Base-by-base conservation (phyloP, 2,113 vertebrate genomes). In the Chaenocephalus aceratus region DNA sequence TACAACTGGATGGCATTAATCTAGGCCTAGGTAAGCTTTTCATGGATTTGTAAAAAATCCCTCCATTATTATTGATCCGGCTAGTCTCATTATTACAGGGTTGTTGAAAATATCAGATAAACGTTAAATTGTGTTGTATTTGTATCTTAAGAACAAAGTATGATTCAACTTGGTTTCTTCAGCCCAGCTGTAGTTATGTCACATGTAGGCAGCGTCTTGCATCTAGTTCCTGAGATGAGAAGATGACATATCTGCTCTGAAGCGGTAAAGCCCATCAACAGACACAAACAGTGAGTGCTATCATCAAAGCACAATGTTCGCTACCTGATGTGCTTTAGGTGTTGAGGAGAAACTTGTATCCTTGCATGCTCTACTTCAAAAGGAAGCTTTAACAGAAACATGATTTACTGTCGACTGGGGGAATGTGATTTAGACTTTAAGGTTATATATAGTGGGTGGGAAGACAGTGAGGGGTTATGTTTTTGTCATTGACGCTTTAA, bases 191-290 rank as follows among this genome's bases (percentile, higher is more conserved):
- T 59, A 12, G 15, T 56, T 53, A n/a, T 16, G 53, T 10, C 23
- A 59, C 45, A n/a, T 30, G 18, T 5, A 51, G 59, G n/a, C 34
- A 30, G n/a, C 2, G 4, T 67, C 5, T 63, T 1, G 1, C 16
- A 9, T n/a, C n/a, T 23, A 60, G 30, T 61, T 82, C 34, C 18
- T 71, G 69, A 77, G 62, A 74, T 48, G 23, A 69, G 23, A 58
- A 9, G 11, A 80, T 15, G 1, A 59, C 21, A 23, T 16, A 0
- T 26, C 11, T 46, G 1, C 69, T 75, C 54, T 87, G 75, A 83
- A 77, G 79, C 83, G 79, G 79, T 77, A 13, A 72, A 10, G 11
- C 73, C 48, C 23, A 63, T 18, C 12, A 56, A 34, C 3, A 12
- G 41, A 15, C 45, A 0, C 6, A 4, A 15, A 63, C 26, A 58